Conservation (phyloP, 2,797 vertebrate genomes). For the Fistularia tabacaria region DNA sequence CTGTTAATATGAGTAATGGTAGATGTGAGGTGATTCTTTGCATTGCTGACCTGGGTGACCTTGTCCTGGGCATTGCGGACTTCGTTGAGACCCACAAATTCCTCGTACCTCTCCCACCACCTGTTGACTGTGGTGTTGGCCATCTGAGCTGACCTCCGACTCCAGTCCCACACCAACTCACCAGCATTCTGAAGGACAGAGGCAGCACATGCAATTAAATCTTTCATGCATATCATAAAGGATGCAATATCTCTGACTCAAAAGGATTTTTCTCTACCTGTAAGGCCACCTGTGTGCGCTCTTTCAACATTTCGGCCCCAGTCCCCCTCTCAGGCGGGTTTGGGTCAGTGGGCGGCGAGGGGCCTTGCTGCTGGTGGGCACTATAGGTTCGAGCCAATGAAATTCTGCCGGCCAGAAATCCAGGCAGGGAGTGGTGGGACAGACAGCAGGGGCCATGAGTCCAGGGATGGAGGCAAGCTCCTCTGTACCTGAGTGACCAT, state of each 20-base stretch:
- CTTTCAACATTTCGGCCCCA: slow-evolving; percentile 50
- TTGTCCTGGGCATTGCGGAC: slow-evolving; percentile 88
- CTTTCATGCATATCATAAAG: too few relatives aligned
- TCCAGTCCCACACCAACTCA: slow-evolving; percentile 72
- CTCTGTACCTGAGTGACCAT: slow-evolving; percentile 65
- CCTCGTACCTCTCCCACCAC: slow-evolving; percentile 93
- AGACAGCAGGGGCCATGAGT: slow-evolving; percentile 64
- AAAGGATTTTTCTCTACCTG: slow-evolving; percentile 38
- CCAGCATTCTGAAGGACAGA: slow-evolving; percentile 53
- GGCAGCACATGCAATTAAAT: not conserved
- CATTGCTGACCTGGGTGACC: slow-evolving; percentile 88
- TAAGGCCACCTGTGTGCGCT: slow-evolving; percentile 53
- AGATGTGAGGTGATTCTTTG: not conserved
- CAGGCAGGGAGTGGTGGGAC: slow-evolving; percentile 44
- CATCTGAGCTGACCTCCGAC: slow-evolving; percentile 69
- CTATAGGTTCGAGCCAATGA: slow-evolving; percentile 67
- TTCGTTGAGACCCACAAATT: slow-evolving; percentile 93
- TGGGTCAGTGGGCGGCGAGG: slow-evolving; percentile 10
- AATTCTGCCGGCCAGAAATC: slow-evolving; percentile 48
- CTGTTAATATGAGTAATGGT: too few relatives aligned
- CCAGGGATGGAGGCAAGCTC: slow-evolving; percentile 55
- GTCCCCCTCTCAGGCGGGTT: slow-evolving; percentile 51
- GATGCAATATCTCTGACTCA: too few relatives aligned
- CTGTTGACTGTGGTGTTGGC: slow-evolving; percentile 69
- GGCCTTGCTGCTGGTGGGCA: slow-evolving; percentile 54